Evolutionary conservation across 1,140 invertebrate genomes (phyloP).

Genomic region (Notospermus geniculatus): DNA sequence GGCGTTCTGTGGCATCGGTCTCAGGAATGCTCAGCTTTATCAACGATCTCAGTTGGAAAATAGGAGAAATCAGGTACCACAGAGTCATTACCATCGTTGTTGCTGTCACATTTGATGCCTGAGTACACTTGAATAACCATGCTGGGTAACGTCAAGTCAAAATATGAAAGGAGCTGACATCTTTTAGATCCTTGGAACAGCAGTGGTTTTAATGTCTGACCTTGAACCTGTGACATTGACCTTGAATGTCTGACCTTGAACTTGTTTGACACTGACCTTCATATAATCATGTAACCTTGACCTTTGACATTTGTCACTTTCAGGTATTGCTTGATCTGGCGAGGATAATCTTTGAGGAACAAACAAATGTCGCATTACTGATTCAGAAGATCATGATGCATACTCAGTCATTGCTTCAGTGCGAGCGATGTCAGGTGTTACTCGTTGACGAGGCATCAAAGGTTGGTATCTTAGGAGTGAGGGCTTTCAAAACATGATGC

Average conservation of each 20-base stretch:
- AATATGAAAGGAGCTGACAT: no score
- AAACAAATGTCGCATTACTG: conserved; percentile 87
- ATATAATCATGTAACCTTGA: no score
- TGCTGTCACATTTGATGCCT: no score
- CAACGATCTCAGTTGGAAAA: conserved; percentile 92
- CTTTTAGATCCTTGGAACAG: no score
- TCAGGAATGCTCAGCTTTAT: conserved; percentile 95
- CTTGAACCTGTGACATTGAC: no score
- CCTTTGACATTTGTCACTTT: conserved; percentile 16
- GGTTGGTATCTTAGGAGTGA: conserved; percentile 25
- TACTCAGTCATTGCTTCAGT: conserved; percentile 86
- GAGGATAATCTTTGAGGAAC: conserved; percentile 86
- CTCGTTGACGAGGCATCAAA: conserved; percentile 44
- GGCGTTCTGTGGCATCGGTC: conserved; percentile 94
- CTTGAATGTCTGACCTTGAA: no score
- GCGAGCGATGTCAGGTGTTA: conserved; percentile 81
- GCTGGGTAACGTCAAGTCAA: no score
- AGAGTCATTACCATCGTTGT: no score
- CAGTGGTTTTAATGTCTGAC: no score
- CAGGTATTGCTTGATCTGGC: conserved; percentile 82
- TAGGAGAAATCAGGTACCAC: conserved; percentile 79
- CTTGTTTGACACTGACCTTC: no score
- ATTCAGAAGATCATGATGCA: conserved; percentile 97
- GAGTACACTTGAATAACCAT: no score
- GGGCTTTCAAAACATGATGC: neutral